Evolutionary conservation across 1,140 invertebrate genomes (phyloP), one percentile per base, ranked within the genome.

Genomic region (Plutomurus gul): DNA sequence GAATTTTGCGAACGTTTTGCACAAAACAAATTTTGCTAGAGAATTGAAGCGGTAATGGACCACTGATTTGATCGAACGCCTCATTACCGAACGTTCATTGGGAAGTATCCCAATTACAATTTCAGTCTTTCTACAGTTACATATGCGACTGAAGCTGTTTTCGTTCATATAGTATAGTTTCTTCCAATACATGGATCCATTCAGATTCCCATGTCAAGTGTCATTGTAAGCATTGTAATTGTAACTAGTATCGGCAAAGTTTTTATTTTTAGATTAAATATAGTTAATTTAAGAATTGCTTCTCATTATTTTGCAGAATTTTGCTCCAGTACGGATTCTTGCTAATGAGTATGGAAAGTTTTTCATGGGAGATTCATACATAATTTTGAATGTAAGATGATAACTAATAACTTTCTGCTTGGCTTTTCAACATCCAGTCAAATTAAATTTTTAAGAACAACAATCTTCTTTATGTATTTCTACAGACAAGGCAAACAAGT

Each of bases 331-430:
- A 18, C 86, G 89, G 1, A 93, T 94, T 80, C 90, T 92, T 0
- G 88, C 90, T 82, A 90, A 89, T 73, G 92, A 95, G 82, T 92
- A 92, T 87, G 95, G 95, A n/a, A 94, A 94, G 86, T 96, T 97
- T 86, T 93, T 92, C 85, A 91, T 90, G 76, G 95, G 95, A 13
- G 95, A 97, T 86, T 96, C 94, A 1, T 97, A 96, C 86, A 95
- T 97, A 74, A 87, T 96, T 49, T 87, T 97, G 3, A 91, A 92
- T 88, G 94, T 96, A 90, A 91, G 91, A 22, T 77, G 10, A n/a
- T 43, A 20, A 22, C 25, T 16, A 65, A n/a, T 78, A 72, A 75
- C 33, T 43, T 36, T 76, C 25, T 8, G 39, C 7, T n/a, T n/a
- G n/a, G n/a, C n/a, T n/a, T n/a, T n/a, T 78, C 36, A 77, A 74